Conservation (phyloP, 2,888 invertebrate species). For the Drosophila infuscata region DNA sequence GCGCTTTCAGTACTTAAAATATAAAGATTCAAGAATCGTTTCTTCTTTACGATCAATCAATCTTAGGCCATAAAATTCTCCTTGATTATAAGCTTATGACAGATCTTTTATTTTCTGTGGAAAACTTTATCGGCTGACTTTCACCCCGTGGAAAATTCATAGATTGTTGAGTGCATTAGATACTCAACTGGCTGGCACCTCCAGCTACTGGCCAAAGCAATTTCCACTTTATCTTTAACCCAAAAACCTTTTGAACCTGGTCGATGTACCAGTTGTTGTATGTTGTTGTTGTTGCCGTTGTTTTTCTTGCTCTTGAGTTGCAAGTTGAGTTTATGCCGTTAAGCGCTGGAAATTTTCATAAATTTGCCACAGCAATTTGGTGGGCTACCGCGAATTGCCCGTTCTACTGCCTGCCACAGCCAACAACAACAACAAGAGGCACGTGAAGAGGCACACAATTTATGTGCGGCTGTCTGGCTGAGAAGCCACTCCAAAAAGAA, state of each 20-base stretch:
- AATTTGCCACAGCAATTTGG: slow-evolving; percentile 64
- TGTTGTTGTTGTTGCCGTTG: slow-evolving; percentile 4
- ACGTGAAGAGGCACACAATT: slow-evolving; percentile 47
- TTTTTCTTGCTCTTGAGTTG: slow-evolving; percentile 21
- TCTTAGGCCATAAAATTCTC: background rate
- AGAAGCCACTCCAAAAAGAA: slow-evolving; percentile 43
- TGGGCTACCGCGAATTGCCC: slow-evolving; percentile 54
- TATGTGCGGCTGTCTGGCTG: slow-evolving; percentile 49
- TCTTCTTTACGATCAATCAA: background rate
- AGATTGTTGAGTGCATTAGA: slow-evolving; percentile 31
- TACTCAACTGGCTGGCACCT: slow-evolving; percentile 43
- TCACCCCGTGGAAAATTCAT: slow-evolving; percentile 30
- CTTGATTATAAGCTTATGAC: background rate
- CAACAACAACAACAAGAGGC: slow-evolving; percentile 30
- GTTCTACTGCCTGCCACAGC: slow-evolving; percentile 36
- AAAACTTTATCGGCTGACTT: slow-evolving; percentile 38
- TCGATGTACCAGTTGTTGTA: background rate
- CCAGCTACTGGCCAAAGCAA: slow-evolving; percentile 52
- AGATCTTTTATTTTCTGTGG: slow-evolving; percentile 1
- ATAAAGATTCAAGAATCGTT: background rate
- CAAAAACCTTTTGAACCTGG: slow-evolving; percentile 69
- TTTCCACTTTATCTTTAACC: slow-evolving; percentile 64
- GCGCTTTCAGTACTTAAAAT: background rate
- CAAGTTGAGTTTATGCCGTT: slow-evolving; percentile 50
- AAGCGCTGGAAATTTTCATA: slow-evolving; percentile 57